A percentile compares a stretch with the other conserved stretches of the same genome.
These are phyloP conservation scores for Ptychochromis oligacanthus DNA, from an alignment of 2,113 vertebrate genomes.

Conservation along the genomic window DNA sequence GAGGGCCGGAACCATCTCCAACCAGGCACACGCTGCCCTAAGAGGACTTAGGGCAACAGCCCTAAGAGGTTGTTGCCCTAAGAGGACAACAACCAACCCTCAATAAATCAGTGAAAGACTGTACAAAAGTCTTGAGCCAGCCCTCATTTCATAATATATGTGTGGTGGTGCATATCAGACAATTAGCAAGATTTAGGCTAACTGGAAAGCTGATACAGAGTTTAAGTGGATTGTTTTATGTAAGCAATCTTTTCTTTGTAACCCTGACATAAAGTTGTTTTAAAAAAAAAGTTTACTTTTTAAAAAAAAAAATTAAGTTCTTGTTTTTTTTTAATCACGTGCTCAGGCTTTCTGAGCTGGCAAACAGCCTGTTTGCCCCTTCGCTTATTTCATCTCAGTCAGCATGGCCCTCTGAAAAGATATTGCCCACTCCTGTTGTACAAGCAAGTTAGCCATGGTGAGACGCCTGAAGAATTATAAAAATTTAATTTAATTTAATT, in stretches of 20 bases:
- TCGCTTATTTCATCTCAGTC: not conserved
- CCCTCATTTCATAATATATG: too few relatives aligned
- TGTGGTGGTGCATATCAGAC: not conserved
- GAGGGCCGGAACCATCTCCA: too few relatives aligned
- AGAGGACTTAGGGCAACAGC: too few relatives aligned
- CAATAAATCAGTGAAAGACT: not conserved
- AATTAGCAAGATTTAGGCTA: not conserved
- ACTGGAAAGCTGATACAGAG: not conserved
- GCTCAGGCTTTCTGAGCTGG: not conserved
- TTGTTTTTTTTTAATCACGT: not conserved
- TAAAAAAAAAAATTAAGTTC: too few relatives aligned
- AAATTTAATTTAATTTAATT: not conserved
- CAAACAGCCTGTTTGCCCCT: not conserved
- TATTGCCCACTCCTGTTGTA: too few relatives aligned
- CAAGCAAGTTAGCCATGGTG: too few relatives aligned
- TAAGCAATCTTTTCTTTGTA: not conserved
- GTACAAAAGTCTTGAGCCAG: too few relatives aligned
- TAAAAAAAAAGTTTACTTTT: too few relatives aligned
- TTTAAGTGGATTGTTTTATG: not conserved
- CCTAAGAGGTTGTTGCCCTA: too few relatives aligned
- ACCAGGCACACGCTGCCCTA: too few relatives aligned
- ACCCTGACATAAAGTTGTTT: not conserved
- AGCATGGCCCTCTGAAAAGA: not conserved
- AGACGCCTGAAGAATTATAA: too few relatives aligned
- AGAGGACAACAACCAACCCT: not conserved